Base-by-base conservation (phyloP, 2,113 vertebrate genomes). In the Pseudolaguvia tuberculata region DNA sequence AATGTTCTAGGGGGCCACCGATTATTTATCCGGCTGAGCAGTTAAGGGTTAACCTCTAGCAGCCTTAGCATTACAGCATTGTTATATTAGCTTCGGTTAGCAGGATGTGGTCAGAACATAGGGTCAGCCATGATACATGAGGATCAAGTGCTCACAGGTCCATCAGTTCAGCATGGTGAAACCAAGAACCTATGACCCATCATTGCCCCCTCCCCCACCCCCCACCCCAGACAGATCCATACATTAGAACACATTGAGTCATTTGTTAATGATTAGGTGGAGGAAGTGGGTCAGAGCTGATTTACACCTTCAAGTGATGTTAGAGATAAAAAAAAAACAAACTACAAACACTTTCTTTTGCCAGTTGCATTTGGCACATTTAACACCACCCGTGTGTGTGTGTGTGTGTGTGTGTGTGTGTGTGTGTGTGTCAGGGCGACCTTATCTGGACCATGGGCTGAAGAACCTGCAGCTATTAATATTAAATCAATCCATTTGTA, bases 401-500 rank as follows among this genome's bases (percentile, higher is more conserved):
- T n/a, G n/a, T n/a, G n/a, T n/a, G n/a, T n/a, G n/a, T n/a, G n/a
- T 35, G 13, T 29, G 15, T 48, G 25, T 75, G 9, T 20, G 31
- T 23, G 12, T 13, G 21, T 14, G 21, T 15, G 55, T 51, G 62
- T 68, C n/a, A 5, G 53, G 55, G 39, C 15, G 21, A 48, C n/a
- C 27, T 8, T 10, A 5, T 57, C 13, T 59, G 50, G 35, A 52
- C 13, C 15, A 23, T 1, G 11, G 45, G 21, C 45, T 13, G 11
- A 3, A 50, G 25, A 65, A 65, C 31, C 7, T n/a, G 13, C 21
- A 13, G 13, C 56, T 53, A 57, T 62, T 52, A 70, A 76, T 70
- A 53, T 69, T 52, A 27, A 23, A 56, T 52, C 56, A 18, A 65
- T 39, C n/a, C 51, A 27, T 70, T 27, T 39, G 51, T n/a, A 39